Evolutionary conservation across 2,888 invertebrate genomes (phyloP), one percentile per base, ranked within the genome.

Genomic region (Catonia carolina): DNA sequence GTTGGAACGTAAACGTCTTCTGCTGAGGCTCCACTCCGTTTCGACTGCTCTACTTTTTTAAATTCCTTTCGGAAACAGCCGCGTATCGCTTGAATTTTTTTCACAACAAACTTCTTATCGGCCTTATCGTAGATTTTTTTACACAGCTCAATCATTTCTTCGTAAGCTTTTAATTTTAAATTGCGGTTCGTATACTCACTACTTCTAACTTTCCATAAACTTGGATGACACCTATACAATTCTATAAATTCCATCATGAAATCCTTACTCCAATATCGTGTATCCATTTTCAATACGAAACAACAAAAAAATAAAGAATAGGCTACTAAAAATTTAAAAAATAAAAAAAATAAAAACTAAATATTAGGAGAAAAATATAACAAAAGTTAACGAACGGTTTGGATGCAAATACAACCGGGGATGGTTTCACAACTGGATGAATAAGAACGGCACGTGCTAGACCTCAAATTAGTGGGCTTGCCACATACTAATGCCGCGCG

Each of bases 121-220:
- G 20, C 18, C 2, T 33, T 14, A 18, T 42, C 45, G 47, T 6
- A 45, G 5, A 54, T 33, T 35, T 54, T 45, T 14, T 54, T 54
- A n/a, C 10, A 45, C 22, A 45, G 35, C 22, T 45, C 35, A 18
- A 53, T 12, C 33, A 41, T 42, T 12, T 17, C 1, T 10, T 45
- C 42, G 8, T 17, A 53, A 27, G 33, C 17, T 45, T 45, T 35
- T 36, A 35, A 33, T 47, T 45, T 27, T 18, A 36, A n/a, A 20
- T 47, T 31, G 22, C 35, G 45, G 15, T 54, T 45, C 2, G 14
- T 45, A 47, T 35, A 54, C 8, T 47, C 14, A 18, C 22, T 15
- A 54, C 54, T 42, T 53, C 45, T 47, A 35, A 54, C 47, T 33
- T 54, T 45, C 45, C 54, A 54, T 35, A 45, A 54, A 45, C 35